Base-by-base conservation (phyloP, 2,888 invertebrate genomes). In the Archips crataeganus region DNA sequence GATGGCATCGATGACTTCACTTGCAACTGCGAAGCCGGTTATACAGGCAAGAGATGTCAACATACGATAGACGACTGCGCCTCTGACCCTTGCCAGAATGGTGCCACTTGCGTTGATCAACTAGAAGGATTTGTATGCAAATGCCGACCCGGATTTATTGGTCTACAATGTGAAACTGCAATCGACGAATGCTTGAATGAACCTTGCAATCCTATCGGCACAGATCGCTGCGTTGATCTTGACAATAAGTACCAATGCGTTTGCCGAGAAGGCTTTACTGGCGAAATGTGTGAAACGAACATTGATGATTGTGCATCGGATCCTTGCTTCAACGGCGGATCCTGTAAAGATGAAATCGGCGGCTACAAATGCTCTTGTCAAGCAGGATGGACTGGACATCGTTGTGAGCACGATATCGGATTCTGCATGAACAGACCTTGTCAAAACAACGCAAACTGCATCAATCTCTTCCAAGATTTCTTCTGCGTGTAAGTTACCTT, bases 21-120 rank as follows among this genome's bases (percentile, higher is more conserved):
- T 47, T 99, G 99, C 85, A 97, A 96, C 69, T 99, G 99, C 86
- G 98, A 98, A 86, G 96, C 98, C n/a, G 99, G 99, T 1, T 99
- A 97, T 85, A 98, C 98, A 1, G 99, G 99, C 60, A 98, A 98
- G 86, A 96, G 96, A 80, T 99, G 99, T 86, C 99, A 99, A 85
- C 98, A 99, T 84, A 96, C 97, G 0, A 97, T 99, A 74, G 99
- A 99, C 85, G 98, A 98, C 82, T 99, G 99, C 84, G 96, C 97
- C 34, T 97, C 97, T 0, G 95, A 96, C 76, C 98, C 99, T 0
- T 99, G 99, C 87, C 97, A 98, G 84, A 98, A 99, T 85, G 98
- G 98, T 36, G 99, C 98, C 2, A 96, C 97, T 0, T 99, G 99
- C 84, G 87, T 97, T 1, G 98, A 99, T 85, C 97, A 97, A 84